Percentiles rank a stretch among this genome's conserved stretches.
phyloP scores from a whole-genome alignment of 2,113 vertebrate genomes.

The Heptranchias perlo region DNA sequence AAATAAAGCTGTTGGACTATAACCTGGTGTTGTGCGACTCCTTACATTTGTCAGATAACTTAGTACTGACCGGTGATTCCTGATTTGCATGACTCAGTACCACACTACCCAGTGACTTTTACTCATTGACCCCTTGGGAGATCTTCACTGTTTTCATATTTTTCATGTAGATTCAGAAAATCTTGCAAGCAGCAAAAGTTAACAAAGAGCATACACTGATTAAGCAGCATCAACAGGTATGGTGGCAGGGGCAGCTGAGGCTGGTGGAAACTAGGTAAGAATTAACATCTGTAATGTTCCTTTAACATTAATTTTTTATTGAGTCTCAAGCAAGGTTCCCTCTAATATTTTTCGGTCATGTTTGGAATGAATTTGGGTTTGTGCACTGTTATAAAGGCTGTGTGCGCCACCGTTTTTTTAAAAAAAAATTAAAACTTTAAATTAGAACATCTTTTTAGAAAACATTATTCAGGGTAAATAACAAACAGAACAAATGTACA shows the following conservation, averaged over 20 bases:
- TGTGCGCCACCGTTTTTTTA: no score
- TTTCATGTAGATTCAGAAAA: slow-evolving; percentile 65
- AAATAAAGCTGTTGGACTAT: no score
- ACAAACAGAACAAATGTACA: no score
- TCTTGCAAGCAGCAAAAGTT: slow-evolving; percentile 63
- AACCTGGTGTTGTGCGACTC: no score
- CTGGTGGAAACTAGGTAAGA: slow-evolving; percentile 72
- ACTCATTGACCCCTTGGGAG: background rate
- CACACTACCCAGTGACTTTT: background rate
- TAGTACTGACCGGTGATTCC: background rate
- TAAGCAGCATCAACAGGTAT: slow-evolving; percentile 78
- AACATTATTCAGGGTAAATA: no score
- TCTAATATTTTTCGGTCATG: no score
- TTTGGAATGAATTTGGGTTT: no score
- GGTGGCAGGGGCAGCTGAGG: slow-evolving; percentile 71
- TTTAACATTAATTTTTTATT: background rate
- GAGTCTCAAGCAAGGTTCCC: no score
- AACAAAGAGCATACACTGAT: slow-evolving; percentile 72
- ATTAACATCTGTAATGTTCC: background rate
- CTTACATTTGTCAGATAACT: background rate
- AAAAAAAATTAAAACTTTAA: no score
- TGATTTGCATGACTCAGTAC: background rate
- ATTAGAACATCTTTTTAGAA: no score
- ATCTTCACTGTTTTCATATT: background rate
- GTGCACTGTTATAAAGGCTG: no score